Conservation (phyloP, 1,140 invertebrate genomes). For the Dysdera silvatica region DNA sequence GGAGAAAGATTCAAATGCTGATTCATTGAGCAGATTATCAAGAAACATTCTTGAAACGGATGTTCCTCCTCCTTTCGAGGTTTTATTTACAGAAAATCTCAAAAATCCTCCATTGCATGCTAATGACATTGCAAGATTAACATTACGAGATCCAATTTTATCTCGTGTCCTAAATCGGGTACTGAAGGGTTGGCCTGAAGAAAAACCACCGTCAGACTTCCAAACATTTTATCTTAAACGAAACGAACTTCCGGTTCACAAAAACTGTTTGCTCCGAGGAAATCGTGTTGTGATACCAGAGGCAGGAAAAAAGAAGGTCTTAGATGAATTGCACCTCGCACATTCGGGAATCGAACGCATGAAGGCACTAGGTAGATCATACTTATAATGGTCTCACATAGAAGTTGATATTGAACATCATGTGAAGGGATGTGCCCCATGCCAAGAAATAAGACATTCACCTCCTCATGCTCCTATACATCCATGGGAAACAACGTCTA, state of each 20-base stretch:
- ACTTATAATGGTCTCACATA: constrained; percentile 46
- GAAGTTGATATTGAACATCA: constrained; percentile 42
- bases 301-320: constrained; percentile 22
- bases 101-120: constrained; percentile 1
- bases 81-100: too few relatives aligned
- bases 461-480: constrained; percentile 30
- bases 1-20: constrained; percentile 32
- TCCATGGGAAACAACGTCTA: constrained; percentile 39
- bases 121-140: constrained; percentile 33
- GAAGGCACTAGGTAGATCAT: constrained; percentile 41
- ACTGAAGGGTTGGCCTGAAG: constrained; percentile 31
- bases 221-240: neutral
- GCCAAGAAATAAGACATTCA: constrained; percentile 33
- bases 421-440: constrained; percentile 33
- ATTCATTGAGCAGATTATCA: constrained; percentile 30
- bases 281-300: constrained; percentile 34
- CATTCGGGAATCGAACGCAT: constrained; percentile 37
- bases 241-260: neutral
- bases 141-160: constrained; percentile 39
- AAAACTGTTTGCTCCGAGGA: neutral
- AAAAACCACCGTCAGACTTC: neutral
- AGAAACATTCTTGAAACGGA: neutral
- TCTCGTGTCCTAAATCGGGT: too few relatives aligned
- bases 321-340: constrained; percentile 35
- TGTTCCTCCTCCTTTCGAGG: neutral